Conservation (phyloP, 2,888 invertebrate genomes). For the Noctua janthina region DNA sequence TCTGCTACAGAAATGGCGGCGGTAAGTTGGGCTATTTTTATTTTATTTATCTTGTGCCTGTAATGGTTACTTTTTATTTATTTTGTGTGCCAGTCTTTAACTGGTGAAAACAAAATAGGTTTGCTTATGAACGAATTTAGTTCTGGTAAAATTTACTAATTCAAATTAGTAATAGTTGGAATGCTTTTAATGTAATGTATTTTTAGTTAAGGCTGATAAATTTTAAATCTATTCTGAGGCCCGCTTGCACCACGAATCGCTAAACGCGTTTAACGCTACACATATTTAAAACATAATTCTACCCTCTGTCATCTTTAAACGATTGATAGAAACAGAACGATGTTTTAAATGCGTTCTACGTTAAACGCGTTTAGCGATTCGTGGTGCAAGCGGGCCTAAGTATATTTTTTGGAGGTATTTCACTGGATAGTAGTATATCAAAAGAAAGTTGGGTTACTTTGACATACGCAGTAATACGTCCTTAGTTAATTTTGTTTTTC, state of each 20-base stretch:
- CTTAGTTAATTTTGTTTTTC: neutral
- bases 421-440: neutral
- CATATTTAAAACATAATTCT: no score
- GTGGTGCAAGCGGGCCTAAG: no score
- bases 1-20: conserved; percentile 95
- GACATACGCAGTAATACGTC: neutral
- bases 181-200: neutral
- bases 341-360: no score
- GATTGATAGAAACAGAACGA: no score
- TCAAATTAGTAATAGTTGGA: neutral
- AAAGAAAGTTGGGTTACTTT: neutral
- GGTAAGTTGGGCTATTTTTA: conserved; percentile 83
- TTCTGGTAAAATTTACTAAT: neutral
- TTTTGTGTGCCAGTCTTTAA: neutral
- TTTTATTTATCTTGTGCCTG: neutral
- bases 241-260: no score
- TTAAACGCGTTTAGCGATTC: no score
- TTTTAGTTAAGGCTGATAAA: neutral
- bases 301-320: no score
- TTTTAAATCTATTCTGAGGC: neutral
- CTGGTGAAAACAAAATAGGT: no score
- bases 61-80: neutral
- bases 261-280: no score
- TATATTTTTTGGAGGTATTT: neutral
- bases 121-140: no score